Evolutionary conservation across 2,888 invertebrate species (phyloP).

Genomic region (Synergus itoensis): DNA sequence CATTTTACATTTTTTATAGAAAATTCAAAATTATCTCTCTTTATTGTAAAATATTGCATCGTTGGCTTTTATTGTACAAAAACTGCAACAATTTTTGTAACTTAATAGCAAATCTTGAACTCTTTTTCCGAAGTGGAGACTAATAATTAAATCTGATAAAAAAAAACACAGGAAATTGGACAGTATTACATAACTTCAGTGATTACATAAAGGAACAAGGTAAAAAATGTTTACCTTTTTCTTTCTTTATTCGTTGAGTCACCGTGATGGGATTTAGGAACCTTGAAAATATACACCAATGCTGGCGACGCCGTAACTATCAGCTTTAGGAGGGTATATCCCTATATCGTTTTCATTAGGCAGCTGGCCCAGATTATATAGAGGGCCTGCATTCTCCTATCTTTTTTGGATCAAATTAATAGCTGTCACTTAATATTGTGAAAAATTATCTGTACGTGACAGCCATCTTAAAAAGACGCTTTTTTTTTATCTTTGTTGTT

Average conservation of each 20-base stretch:
- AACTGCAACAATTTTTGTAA: too few species aligned
- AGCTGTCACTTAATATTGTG: constrained; percentile 41
- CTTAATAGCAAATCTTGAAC: too few species aligned
- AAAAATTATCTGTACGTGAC: constrained; percentile 39
- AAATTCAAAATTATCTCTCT: not conserved
- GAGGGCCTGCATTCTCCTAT: constrained; percentile 26
- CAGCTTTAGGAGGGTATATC: constrained; percentile 12
- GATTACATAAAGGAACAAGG: not conserved
- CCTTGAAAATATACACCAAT: constrained; percentile 5
- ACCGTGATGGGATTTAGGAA: not conserved
- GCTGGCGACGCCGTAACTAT: not conserved
- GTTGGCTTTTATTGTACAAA: too few species aligned
- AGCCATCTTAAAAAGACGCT: constrained; percentile 10
- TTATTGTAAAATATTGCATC: too few species aligned
- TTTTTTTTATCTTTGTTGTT: not conserved
- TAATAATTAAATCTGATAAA: not conserved
- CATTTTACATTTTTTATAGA: too few species aligned
- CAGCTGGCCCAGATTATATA: constrained; percentile 39
- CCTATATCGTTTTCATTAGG: constrained; percentile 30
- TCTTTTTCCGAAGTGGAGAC: not conserved
- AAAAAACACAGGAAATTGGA: constrained; percentile 8
- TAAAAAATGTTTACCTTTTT: not conserved
- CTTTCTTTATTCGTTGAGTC: not conserved
- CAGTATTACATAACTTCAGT: not conserved
- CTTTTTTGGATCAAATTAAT: constrained; percentile 38